Evolutionary conservation across 2,888 invertebrate species (phyloP), one percentile per base, ranked within the genome.

Genomic region (Mechanitis mazaeus): DNA sequence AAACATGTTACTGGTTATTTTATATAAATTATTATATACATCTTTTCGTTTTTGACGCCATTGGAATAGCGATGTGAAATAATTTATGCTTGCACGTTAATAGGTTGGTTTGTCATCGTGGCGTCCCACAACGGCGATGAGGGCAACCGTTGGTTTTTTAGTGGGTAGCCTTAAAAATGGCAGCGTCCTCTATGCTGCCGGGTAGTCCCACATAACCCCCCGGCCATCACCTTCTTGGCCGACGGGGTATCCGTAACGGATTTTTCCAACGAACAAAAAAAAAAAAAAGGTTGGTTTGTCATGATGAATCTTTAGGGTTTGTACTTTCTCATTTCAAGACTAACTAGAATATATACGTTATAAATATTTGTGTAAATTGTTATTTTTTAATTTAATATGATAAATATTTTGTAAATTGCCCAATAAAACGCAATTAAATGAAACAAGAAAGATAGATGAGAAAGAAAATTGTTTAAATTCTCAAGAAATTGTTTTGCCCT

Each of bases 51-150:
- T 61, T 55, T 58, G 54, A 38, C 54, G 55, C 35, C 58, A 38
- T 57, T 47, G 54, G 45, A 47, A 68, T 70, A 70, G 69, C 67
- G 68, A 71, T 73, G 77, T 74, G 77, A 75, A 78, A 76, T 72
- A 75, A 83, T 81, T 80, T 76, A 73, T 72, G 73, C 71, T 69
- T 74, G 75, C 78, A 79, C 80, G 78, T 83, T 83, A 81, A 75
- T 75, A 76, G 73, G 81, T 79, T 6, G 35, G 35, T 3, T 5
- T 5, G 35, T 35, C 35, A 35, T 35, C 3, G 5, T 35, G 35
- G 5, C 35, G 5, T 35, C 35, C 4, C 1, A 35, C 3, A n/a
- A n/a, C n/a, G n/a, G n/a, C n/a, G n/a, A n/a, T n/a, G n/a, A n/a
- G n/a, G n/a, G n/a, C n/a, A n/a, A n/a, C n/a, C n/a, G n/a, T n/a